A percentile compares a stretch with the other conserved stretches of the same genome.
These are phyloP conservation scores for Arnoldichthys spilopterus DNA, from an alignment of 2,797 vertebrate species.

Conservation along the genomic window DNA sequence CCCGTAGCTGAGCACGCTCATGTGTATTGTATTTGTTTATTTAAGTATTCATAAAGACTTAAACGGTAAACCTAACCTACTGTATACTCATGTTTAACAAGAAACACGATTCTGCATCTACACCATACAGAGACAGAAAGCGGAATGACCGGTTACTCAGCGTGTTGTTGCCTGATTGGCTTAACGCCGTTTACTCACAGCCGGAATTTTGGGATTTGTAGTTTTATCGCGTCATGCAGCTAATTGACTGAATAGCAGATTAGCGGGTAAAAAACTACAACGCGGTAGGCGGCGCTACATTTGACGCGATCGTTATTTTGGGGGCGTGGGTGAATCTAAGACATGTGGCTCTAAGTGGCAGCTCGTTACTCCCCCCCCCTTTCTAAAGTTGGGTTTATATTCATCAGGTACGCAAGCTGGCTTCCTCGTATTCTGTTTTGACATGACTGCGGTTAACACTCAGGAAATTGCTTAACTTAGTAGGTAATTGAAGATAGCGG, in stretches of 20 bases:
- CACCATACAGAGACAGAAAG: not conserved
- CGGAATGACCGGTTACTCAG: conserved; percentile 39
- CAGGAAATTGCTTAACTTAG: not conserved
- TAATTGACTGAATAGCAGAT: fast-evolving
- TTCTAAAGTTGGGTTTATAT: not conserved
- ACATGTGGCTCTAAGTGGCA: conserved; percentile 48
- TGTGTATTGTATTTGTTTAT: too few species aligned
- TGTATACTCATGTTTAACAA: not conserved
- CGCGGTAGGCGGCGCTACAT: conserved; percentile 23
- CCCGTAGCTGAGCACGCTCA: too few species aligned
- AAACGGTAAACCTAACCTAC: too few species aligned
- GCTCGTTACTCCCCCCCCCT: not conserved
- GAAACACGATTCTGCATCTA: not conserved
- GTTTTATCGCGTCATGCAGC: conserved; percentile 14
- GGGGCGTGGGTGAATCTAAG: conserved; percentile 53
- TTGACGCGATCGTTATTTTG: conserved; percentile 51
- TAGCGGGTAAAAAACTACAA: conserved; percentile 63
- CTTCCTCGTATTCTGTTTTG: not conserved
- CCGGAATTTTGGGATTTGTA: conserved; percentile 61
- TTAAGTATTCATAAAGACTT: too few species aligned
- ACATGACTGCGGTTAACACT: conserved; percentile 28
- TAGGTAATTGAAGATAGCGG: not conserved
- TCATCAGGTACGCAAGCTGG: not conserved
- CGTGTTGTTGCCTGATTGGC: conserved; percentile 78
- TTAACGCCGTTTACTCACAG: not conserved